Percentiles rank a stretch among this genome's conserved stretches.
Evolutionary conservation across 2,888 invertebrate genomes (phyloP).

Genomic region (Rotaria socialis): DNA sequence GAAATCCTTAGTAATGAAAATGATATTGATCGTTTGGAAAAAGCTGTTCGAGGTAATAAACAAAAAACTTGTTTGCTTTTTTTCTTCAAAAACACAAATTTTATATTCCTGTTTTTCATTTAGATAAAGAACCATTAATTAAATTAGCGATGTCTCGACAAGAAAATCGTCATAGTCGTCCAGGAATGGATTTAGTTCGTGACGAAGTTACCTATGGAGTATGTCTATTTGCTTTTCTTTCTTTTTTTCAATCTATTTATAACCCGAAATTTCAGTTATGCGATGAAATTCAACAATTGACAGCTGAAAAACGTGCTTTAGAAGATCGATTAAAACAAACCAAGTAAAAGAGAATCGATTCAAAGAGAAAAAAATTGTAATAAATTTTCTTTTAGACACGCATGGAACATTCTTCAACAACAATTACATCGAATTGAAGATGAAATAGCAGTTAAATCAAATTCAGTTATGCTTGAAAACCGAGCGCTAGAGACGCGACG

Average conservation of each 20-base stretch:
- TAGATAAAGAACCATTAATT: conserved; percentile 58
- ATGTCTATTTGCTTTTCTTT: conserved; percentile 48
- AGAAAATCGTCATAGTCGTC: conserved; percentile 75
- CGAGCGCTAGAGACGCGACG: conserved; percentile 56
- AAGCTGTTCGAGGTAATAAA: conserved; percentile 64
- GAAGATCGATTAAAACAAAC: conserved; percentile 26
- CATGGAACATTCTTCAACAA: conserved; percentile 57
- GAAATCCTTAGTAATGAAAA: conserved; percentile 76
- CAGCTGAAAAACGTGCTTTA: conserved; percentile 28
- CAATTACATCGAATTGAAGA: conserved; percentile 59
- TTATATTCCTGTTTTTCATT: neutral
- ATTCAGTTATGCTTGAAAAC: conserved; percentile 58
- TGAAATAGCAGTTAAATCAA: conserved; percentile 57
- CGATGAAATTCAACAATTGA: conserved; percentile 46
- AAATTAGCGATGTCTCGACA: conserved; percentile 81
- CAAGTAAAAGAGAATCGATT: neutral
- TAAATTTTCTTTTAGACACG: conserved; percentile 52
- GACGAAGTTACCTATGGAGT: conserved; percentile 59
- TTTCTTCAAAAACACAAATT: no score
- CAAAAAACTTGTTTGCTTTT: no score
- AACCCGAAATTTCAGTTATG: neutral
- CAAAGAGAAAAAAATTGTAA: no score
- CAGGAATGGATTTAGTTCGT: conserved; percentile 68
- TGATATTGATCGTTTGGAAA: conserved; percentile 73
- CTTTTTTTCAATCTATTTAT: neutral